These are phyloP conservation scores for Stramonita haemastoma DNA, from an alignment of 2,888 invertebrate species.

Conservation along the genomic window DNA sequence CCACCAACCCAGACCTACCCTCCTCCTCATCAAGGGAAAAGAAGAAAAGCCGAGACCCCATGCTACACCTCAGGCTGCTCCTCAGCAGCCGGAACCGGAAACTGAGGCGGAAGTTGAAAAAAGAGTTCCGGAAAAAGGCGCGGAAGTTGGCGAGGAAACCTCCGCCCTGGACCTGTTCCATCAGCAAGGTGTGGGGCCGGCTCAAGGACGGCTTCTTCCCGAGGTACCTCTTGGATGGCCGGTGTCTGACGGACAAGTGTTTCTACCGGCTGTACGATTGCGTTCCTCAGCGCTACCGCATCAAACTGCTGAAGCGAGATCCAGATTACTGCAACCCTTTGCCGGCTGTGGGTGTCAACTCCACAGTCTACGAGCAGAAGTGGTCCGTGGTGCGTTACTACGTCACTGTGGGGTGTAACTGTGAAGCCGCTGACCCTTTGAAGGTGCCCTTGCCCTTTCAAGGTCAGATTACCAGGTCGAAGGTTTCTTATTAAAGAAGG, in stretches of 20 bases:
- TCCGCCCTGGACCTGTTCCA: constrained; percentile 68
- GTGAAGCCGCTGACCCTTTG: constrained; percentile 46
- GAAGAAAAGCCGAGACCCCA: constrained; percentile 36
- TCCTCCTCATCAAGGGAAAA: constrained; percentile 20
- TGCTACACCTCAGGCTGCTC: constrained; percentile 36
- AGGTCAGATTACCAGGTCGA: not conserved
- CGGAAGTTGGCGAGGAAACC: constrained; percentile 54
- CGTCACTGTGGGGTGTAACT: constrained; percentile 69
- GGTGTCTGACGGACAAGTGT: constrained; percentile 66
- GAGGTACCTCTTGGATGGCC: constrained; percentile 60
- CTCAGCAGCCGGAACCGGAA: constrained; percentile 46
- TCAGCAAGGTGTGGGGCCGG: constrained; percentile 55
- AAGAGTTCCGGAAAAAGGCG: constrained; percentile 45
- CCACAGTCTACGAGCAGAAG: constrained; percentile 66
- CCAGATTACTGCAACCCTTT: constrained; percentile 69
- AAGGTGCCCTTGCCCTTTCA: not conserved
- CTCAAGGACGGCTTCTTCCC: constrained; percentile 69
- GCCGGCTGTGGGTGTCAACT: constrained; percentile 61
- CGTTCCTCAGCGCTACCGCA: constrained; percentile 66
- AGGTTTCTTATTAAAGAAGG: not conserved
- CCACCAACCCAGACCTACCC: not conserved
- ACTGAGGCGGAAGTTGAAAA: constrained; percentile 47
- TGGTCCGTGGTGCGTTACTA: constrained; percentile 63
- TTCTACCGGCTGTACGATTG: constrained; percentile 71
- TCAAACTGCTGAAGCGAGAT: constrained; percentile 68